Evolutionary conservation across 2,113 vertebrate species (phyloP).

Genomic region (Abramis brama): DNA sequence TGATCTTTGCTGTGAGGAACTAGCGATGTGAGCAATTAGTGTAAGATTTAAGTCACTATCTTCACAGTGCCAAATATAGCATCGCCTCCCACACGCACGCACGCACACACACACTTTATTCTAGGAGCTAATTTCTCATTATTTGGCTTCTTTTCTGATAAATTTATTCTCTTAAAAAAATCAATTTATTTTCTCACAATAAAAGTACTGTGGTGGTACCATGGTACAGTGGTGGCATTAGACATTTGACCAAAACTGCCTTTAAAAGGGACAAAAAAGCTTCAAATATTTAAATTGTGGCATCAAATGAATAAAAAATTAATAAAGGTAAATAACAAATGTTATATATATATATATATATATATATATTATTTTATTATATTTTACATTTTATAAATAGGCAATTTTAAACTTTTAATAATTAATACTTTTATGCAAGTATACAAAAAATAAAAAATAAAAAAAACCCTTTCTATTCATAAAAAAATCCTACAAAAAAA

Average conservation of each 20-base stretch:
- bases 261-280: neutral
- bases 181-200: no score
- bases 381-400: no score
- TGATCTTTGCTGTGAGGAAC: slow-evolving; percentile 39
- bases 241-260: neutral
- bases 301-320: neutral
- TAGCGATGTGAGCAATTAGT: slow-evolving; percentile 29
- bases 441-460: no score
- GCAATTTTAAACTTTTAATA: no score
- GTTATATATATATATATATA: no score
- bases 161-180: neutral
- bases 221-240: neutral
- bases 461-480: no score
- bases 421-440: no score
- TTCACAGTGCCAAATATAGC: slow-evolving; percentile 20
- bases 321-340: no score
- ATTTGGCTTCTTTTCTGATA: neutral
- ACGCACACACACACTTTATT: slow-evolving; percentile 16
- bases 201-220: neutral
- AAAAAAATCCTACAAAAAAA: no score
- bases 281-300: neutral
- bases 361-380: no score
- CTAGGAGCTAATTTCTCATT: neutral
- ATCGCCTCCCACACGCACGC: neutral
- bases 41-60: slow-evolving; percentile 37